phyloP scores from a whole-genome alignment of 1,140 invertebrate genomes.

The Drosophila pachea region DNA sequence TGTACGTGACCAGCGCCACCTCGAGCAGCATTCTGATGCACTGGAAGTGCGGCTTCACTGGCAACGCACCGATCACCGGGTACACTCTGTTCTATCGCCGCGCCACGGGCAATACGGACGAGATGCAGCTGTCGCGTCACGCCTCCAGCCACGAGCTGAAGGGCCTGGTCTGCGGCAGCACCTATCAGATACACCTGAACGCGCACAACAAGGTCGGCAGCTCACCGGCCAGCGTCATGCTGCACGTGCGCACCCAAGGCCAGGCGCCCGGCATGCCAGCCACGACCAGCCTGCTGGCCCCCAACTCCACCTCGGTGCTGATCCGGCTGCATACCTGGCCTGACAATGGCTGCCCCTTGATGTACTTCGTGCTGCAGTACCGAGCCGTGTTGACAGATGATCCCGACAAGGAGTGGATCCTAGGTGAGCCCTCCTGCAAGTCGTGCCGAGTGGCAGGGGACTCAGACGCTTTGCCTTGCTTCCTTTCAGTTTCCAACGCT shows the following conservation, averaged over 20 bases:
- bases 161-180: constrained; percentile 86
- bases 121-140: constrained; percentile 83
- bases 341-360: constrained; percentile 88
- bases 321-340: constrained; percentile 88
- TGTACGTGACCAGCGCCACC: constrained; percentile 86
- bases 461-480: constrained; percentile 7
- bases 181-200: constrained; percentile 86
- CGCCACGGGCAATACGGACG: constrained; percentile 83
- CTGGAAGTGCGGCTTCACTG: constrained; percentile 85
- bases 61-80: constrained; percentile 84
- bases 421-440: constrained; percentile 46
- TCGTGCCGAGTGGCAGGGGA: neutral
- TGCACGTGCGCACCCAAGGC: constrained; percentile 86
- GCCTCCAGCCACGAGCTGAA: constrained; percentile 85
- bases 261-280: constrained; percentile 85
- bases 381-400: constrained; percentile 65
- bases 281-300: constrained; percentile 82
- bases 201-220: constrained; percentile 87
- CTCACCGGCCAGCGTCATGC: constrained; percentile 84
- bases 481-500: constrained; percentile 82
- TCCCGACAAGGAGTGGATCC: constrained; percentile 70
- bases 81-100: constrained; percentile 85
- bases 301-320: constrained; percentile 86
- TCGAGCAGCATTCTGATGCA: constrained; percentile 85
- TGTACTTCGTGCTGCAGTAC: constrained; percentile 88